Evolutionary conservation across 2,888 invertebrate species (phyloP), one percentile per base, ranked within the genome.

Genomic region (Doris montereyensis): DNA sequence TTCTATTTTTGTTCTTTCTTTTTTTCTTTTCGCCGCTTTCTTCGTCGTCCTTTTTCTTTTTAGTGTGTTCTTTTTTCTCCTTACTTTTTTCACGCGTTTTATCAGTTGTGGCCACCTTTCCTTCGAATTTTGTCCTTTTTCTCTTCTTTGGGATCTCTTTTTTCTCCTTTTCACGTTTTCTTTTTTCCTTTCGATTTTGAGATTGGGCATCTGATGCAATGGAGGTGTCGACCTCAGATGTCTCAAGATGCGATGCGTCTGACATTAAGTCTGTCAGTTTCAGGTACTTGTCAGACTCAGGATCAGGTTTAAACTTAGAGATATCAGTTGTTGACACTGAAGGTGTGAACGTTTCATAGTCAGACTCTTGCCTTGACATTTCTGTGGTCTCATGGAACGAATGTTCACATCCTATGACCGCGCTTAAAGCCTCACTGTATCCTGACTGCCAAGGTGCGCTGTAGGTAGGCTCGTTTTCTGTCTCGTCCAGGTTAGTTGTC

Each of bases 131-230:
- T n/a, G n/a, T 28, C 4, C 30, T 17, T 4, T 58, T 24, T 26
- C n/a, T 28, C n/a, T 4, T 13, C 13, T 52, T 52, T 52, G n/a
- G 2, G 2, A n/a, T 41, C 2, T 41, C 24, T 52, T 41, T 24
- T 5, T 24, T 28, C n/a, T 24, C 72, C 24, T 1, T n/a, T 10
- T 52, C n/a, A 26, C 17, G 21, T 52, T 60, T 57, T 28, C 5
- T 28, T 28, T 74, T 58, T 17, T 74, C 30, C 28, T 58, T 74
- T 28, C 17, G 2, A 5, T 74, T n/a, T 58, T 74, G 74, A n/a
- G 74, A 74, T 1, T 58, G 28, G 2, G 74, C 74, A 30, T 74
- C 74, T 1, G 74, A 74, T 1, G 74, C 74, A 13, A 74, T 58
- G 5, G 74, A 74, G 2, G 74, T 74, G 21, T 74, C 74, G 5